Base-by-base conservation (phyloP, 2,888 invertebrate species). In the Mythimna impura region DNA sequence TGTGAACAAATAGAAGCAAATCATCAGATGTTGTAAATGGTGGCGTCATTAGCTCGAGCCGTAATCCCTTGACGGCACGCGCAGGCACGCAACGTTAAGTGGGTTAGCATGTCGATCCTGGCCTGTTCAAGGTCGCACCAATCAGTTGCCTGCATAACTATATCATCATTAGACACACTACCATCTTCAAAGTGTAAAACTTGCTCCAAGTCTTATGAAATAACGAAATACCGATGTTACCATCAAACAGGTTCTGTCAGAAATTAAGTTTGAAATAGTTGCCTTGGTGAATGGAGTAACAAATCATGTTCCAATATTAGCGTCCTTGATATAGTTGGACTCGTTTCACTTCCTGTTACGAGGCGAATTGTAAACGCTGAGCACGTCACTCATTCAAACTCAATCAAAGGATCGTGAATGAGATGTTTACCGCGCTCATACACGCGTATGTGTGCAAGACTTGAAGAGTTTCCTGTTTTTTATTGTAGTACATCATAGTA, bases 351-450 rank as follows among this genome's bases (percentile, higher is more conserved):
- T 96, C 96, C 96, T 95, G 95, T 91, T 92, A 90, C 90, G 90
- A 92, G 86, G 89, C 87, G 91, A 91, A 92, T 95, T 94, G 94
- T 95, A 93, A 92, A 94, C 91, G 91, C 94, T 88, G 89, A 92
- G 91, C 95, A 94, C 95, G 95, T 95, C 95, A 95, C 92, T 94
- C 95, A 94, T 95, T 95, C 93, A 93, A 89, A 89, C 92, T 92
- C 93, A 95, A 95, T 95, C 95, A 94, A 95, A 95, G 94, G 94
- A 94, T 93, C 89, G 89, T 93, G 95, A 95, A 95, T 95, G 93
- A 95, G 95, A 95, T 95, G 94, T 94, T 95, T 94, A 92, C 93
- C 89, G 90, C 91, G 88, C 89, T 91, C 87, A 84, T 85, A 80
- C 84, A 80, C 89, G 80, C 87, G 86, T 84, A 84, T 87, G 85